Base-by-base conservation (phyloP, 1,140 invertebrate species). In the Rhizoglyphus robini region DNA sequence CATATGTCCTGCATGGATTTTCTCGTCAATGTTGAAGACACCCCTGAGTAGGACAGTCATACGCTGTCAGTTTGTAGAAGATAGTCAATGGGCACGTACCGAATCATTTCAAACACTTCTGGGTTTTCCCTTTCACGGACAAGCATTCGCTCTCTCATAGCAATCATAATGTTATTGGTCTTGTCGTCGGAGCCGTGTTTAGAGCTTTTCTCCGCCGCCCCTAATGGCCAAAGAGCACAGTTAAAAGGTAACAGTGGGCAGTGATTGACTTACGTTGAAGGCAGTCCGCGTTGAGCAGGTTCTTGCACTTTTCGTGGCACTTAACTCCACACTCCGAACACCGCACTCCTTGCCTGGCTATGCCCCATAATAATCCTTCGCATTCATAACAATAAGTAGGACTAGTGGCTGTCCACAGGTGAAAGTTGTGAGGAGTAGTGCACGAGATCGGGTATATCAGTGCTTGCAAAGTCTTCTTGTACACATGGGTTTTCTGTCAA, bases 361-460 rank as follows among this genome's bases (percentile, higher is more conserved):
- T 90, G 49, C 96, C 96, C 96, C 96, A 99, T 38, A 99, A 82
- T 0, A 99, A 80, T 0, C 96, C 96, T 77, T 98, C 95, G 76
- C 96, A 99, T 77, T 99, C 96, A 76, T 98, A 98, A 76, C 96
- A 99, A 76, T 97, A 99, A 0, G 95, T 99, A 0, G 96, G 96
- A 2, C 93, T 96, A 3, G 96, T 98, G 2, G 96, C 96, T 20
- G 93, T 96, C 90, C 94, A 98, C 23, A 95, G 84, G 32, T 96
- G 87, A 79, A 99, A 99, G 77, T 97, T 98, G 80, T 99, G 96
- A 1, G 96, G 96, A 13, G 96, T 99, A 1, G 96, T 99, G 64
- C 90, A 93, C n/a, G 92, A 97, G 72, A 99, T 99, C 0, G 96
- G 96, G 75, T 99, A 98, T 71, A 96, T 94, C 69, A 99, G 82